These are phyloP conservation scores for Axinella damicornis DNA, from an alignment of 37 sponge, comb jelly and placozoan genomes.

Conservation along the genomic window DNA sequence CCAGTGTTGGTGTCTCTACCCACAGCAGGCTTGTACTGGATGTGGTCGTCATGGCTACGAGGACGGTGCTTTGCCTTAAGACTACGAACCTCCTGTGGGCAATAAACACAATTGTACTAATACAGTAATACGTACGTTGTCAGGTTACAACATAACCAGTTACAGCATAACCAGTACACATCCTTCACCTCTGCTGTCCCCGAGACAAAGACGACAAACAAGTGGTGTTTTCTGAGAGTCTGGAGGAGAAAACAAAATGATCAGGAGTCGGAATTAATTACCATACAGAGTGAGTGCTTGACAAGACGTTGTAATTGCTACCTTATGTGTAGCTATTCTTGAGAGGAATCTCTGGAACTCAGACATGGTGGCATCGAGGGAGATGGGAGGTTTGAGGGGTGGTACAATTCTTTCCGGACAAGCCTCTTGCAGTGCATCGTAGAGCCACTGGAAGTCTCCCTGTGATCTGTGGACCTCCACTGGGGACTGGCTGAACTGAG, in stretches of 20 bases:
- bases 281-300: no score
- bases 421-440: constrained; percentile 73
- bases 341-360: constrained; percentile 90
- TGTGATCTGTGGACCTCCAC: constrained; percentile 81
- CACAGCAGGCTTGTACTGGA: constrained; percentile 66
- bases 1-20: constrained; percentile 82
- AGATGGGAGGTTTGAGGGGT: constrained; percentile 79
- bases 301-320: neutral
- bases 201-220: constrained; percentile 64
- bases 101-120: neutral
- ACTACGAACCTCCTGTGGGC: constrained; percentile 55
- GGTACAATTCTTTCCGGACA: constrained; percentile 88
- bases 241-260: neutral
- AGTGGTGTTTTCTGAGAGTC: constrained; percentile 59
- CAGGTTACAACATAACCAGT: no score
- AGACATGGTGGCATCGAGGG: constrained; percentile 85
- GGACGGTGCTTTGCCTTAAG: constrained; percentile 71
- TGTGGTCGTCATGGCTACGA: constrained; percentile 26
- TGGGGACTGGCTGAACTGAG: constrained; percentile 28
- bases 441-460: constrained; percentile 90
- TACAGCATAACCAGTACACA: no score
- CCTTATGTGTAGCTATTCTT: constrained; percentile 67
- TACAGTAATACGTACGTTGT: no score
- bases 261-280: no score
- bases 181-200: constrained; percentile 76